Base-by-base conservation (phyloP, 2,888 invertebrate species). In the Anoncus sp. region DNA sequence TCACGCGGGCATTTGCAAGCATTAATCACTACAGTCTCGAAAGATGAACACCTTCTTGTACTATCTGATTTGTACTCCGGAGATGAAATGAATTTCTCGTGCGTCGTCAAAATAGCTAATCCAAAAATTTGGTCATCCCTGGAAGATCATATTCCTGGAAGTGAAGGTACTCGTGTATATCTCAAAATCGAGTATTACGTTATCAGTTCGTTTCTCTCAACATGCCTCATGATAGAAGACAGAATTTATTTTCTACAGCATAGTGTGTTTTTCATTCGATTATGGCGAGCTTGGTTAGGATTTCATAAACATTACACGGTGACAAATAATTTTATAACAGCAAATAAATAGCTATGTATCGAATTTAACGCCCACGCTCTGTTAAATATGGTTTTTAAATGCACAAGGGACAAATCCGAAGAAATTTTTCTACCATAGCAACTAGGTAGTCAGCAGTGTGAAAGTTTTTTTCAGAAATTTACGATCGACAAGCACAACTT, bases 61-160 rank as follows among this genome's bases (percentile, higher is more conserved):
- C 45, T 59, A 7, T 75, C 67, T 51, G 79, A 82, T 49, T 63
- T 82, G 9, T 79, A 76, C 22, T 43, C 65, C 1, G 73, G 72
- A 53, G 71, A 76, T 16, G 72, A 76, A 55, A 77, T 86, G 84
- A 86, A 85, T 67, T 85, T 81, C 57, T 62, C 40, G 51, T 81
- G 85, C 7, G 81, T 81, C 7, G 75, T 81, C 22, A 82, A 82
- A 83, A 82, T 85, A 49, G 81, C 74, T 75, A 59, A 84, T 67
- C 62, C 73, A 24, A 77, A 80, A 71, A 71, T 85, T 22, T 66
- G 55, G 38, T 51, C 73, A 22, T 27, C 82, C 22, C 55, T 85
- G 38, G 65, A 79, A 76, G 43, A 74, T 14, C 38, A 83, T 27
- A 73, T 83, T 18, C 75, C 82, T 45, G 73, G 76, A 16, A 84